Percentiles rank a stretch among this genome's conserved stretches.
Conservation (phyloP, 2,888 invertebrate genomes). For the Lasioglossum malachurum region DNA sequence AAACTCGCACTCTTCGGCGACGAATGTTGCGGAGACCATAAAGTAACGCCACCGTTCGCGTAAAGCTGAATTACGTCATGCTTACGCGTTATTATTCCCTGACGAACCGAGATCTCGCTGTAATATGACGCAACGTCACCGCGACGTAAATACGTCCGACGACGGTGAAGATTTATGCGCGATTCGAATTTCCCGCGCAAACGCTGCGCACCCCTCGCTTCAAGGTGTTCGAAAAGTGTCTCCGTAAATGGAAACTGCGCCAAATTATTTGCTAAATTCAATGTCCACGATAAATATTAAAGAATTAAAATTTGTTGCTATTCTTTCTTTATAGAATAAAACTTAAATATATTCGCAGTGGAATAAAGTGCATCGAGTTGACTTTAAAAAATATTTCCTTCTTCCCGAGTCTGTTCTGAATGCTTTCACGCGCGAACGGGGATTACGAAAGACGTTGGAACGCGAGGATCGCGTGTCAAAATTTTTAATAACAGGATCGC, state of each 20-base stretch:
- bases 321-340: background rate
- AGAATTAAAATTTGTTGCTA: background rate
- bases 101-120: background rate
- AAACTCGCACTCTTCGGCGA: slow-evolving; percentile 18
- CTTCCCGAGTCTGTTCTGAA: background rate
- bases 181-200: background rate
- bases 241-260: background rate
- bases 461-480: background rate
- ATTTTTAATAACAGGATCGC: background rate
- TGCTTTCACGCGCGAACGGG: background rate
- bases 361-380: background rate
- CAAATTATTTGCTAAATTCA: background rate
- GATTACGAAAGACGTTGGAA: background rate
- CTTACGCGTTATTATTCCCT: slow-evolving; percentile 22
- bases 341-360: background rate
- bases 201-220: background rate
- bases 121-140: slow-evolving; percentile 20
- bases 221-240: background rate
- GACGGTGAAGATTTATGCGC: slow-evolving; percentile 20
- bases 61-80: slow-evolving; percentile 37
- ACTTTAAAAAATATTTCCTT: background rate
- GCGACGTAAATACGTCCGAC: slow-evolving; percentile 7
- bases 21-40: slow-evolving; percentile 23
- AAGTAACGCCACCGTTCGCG: slow-evolving; percentile 8
- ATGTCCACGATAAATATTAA: background rate